Evolutionary conservation across 2,113 vertebrate genomes (phyloP), one percentile per base, ranked within the genome.

Genomic region (Bubo blakistoni): DNA sequence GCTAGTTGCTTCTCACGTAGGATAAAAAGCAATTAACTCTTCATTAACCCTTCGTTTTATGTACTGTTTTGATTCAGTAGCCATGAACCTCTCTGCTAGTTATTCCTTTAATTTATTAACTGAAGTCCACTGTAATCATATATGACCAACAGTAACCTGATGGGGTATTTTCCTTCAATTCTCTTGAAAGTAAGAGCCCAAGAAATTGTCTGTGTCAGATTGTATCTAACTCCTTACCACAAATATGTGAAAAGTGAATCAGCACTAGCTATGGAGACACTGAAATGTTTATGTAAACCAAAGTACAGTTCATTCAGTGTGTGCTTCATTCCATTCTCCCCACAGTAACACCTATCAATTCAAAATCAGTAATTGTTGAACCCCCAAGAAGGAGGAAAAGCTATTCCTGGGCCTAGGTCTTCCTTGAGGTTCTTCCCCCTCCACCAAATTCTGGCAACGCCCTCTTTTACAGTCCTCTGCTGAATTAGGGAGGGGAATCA

Each of bases 21-120:
- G 14, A 70, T 73, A 86, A 81, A 84, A 88, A 89, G 24, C 71
- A 95, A 91, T 88, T 95, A 96, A 94, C 86, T 91, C 86, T 91
- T 95, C 40, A 91, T 88, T 94, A 96, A 93, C 88, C 90, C 86
- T 91, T 95, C 34, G 71, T 72, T 92, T 92, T 49, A 73, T 51
- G 54, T 61, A 44, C 66, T 61, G 54, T n/a, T 96, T 83, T 80
- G 81, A 67, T 80, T 81, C 58, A 85, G 74, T n/a, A 81, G 70
- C 30, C 40, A 66, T 20, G 42, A 73, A 78, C 38, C 16, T 73
- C 34, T 58, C 80, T 81, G 63, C 16, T 38, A 58, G 29, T 47
- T 74, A 42, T 15, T 80, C 32, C 57, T 93, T 66, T 63, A 91
- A 80, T 51, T 90, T 73, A 81, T 47, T 24, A 82, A 10, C 12